A percentile compares a stretch with the other conserved stretches of the same genome.
phyloP scores from a whole-genome alignment of 2,797 vertebrate species.

The Sebastes hubbsi region DNA sequence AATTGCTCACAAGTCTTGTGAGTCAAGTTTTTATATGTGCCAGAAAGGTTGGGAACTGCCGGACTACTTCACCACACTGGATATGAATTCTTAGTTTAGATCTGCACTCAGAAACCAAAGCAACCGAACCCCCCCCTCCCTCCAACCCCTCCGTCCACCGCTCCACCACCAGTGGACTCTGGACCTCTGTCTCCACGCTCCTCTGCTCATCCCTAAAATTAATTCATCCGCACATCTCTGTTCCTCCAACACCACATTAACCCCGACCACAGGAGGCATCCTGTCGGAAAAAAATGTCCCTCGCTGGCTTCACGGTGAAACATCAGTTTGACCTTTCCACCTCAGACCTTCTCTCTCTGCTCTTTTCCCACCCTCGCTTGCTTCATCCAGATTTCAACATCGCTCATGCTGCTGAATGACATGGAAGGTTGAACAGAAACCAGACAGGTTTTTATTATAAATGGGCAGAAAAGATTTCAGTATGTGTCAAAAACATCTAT shows the following conservation, averaged over 20 bases:
- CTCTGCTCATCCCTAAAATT: conserved; percentile 85
- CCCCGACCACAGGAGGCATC: conserved; percentile 82
- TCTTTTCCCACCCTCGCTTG: conserved; percentile 56
- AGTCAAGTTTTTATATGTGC: not conserved
- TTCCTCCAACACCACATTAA: conserved; percentile 86
- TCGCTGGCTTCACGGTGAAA: conserved; percentile 66
- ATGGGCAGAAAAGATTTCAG: not conserved
- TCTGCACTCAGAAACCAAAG: conserved; percentile 50
- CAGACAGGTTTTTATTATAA: not conserved
- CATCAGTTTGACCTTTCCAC: conserved; percentile 81
- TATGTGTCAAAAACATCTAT: not conserved
- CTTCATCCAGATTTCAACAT: conserved; percentile 55
- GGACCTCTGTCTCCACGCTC: conserved; percentile 82
- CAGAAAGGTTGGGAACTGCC: not conserved
- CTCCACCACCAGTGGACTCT: conserved; percentile 82
- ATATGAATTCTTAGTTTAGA: not conserved
- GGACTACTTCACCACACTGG: not conserved
- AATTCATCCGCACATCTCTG: conserved; percentile 88
- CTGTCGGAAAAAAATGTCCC: conserved; percentile 80
- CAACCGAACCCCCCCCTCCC: conserved; percentile 10
- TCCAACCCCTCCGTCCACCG: not conserved
- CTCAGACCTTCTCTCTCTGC: conserved; percentile 53
- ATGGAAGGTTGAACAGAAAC: not conserved
- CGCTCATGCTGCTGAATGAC: conserved; percentile 9
- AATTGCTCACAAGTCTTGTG: not conserved